phyloP scores from a whole-genome alignment of 2,797 vertebrate genomes.

The Acrossocheilus fasciatus region DNA sequence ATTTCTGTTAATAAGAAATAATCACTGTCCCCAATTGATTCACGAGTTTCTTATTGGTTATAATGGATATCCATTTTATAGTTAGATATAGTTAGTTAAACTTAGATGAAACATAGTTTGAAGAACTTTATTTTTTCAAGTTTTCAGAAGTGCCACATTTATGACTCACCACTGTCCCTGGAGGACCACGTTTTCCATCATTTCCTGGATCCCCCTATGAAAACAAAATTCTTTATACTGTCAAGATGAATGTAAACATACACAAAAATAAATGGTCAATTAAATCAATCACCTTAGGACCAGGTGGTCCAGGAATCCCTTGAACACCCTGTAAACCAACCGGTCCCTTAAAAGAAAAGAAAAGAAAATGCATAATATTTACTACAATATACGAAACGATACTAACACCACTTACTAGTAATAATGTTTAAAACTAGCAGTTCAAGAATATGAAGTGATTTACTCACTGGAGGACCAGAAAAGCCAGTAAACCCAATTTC shows the following conservation, averaged over 20 bases:
- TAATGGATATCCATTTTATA: not conserved
- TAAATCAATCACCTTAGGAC: constrained; percentile 72
- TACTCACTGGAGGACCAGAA: constrained; percentile 70
- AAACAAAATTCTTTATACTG: not conserved
- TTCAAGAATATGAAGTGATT: not conserved
- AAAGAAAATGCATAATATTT: not conserved
- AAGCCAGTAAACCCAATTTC: constrained; percentile 77
- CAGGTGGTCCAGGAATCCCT: constrained; percentile 76
- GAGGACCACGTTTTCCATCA: constrained; percentile 72
- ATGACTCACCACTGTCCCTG: constrained; percentile 76
- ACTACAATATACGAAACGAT: not conserved
- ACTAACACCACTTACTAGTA: not conserved
- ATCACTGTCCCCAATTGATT: not conserved
- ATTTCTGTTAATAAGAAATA: not conserved
- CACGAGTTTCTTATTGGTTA: not conserved
- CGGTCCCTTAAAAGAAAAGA: constrained; percentile 70
- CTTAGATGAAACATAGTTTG: not conserved
- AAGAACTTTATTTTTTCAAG: not conserved
- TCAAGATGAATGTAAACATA: not conserved
- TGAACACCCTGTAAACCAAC: constrained; percentile 74
- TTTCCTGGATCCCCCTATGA: constrained; percentile 77
- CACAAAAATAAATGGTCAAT: not conserved
- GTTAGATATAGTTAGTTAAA: not conserved
- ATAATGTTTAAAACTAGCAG: not conserved
- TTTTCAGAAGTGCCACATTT: not conserved